Evolutionary conservation across 2,888 invertebrate genomes (phyloP), one percentile per base, ranked within the genome.

Genomic region (Diarsia mendica): DNA sequence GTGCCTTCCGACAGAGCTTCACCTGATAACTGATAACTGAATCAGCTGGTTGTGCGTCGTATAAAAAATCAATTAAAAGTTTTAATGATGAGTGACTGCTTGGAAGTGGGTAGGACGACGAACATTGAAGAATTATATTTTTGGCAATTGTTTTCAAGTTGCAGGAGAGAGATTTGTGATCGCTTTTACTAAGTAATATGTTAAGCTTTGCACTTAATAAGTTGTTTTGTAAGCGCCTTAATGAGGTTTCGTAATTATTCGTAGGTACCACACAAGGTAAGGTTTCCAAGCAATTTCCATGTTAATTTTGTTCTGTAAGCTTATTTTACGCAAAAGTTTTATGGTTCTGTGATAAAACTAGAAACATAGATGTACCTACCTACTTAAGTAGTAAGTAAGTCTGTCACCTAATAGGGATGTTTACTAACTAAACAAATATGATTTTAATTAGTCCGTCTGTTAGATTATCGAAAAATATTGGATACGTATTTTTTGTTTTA

Each of bases 251-350:
- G 18, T 60, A 46, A 67, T 67, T 67, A 67, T 48, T 61, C 60
- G 10, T 46, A n/a, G 39, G 53, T 49, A 20, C n/a, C 9, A 28
- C 33, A 33, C 33, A 33, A 18, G 33, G 28, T 15, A 15, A 39
- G 48, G 15, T 13, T 61, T 48, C 48, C 39, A 53, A 11, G 61
- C 28, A 77, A 61, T 70, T 11, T 49, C 13, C 18, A 63, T 55
- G 48, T 49, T 78, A 69, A 69, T 69, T 78, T 18, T 63, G 78
- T 53, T 61, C 53, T 39, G 11, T 6, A 28, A 53, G 53, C 77
- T 63, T 39, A 53, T 68, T 53, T 63, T 3, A 44, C 5, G 63
- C 13, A 63, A 18, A 53, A n/a, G 18, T 77, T 53, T 49, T 46
- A 33, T 20, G n/a, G 51, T 63, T 60, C 5, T 4, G 15, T n/a